These are phyloP conservation scores for Steromphala cineraria DNA, from an alignment of 2,888 invertebrate species.

Conservation along the genomic window DNA sequence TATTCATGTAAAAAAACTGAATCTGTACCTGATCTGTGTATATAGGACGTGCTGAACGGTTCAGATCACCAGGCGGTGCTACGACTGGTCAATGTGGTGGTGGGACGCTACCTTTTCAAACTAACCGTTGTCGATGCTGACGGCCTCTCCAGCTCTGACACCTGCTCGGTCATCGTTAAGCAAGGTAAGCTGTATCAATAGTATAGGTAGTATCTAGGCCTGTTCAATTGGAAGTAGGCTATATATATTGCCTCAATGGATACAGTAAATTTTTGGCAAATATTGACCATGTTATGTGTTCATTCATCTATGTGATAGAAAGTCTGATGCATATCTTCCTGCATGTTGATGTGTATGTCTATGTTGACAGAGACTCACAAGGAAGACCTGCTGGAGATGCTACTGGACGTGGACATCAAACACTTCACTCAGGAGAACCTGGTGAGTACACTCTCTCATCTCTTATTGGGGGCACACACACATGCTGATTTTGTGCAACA, in stretches of 20 bases:
- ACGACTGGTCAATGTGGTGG: conserved; percentile 88
- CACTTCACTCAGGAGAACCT: conserved; percentile 83
- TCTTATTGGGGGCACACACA: no score
- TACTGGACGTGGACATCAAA: conserved; percentile 85
- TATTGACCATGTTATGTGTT: not conserved
- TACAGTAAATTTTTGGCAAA: no score
- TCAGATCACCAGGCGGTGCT: conserved; percentile 87
- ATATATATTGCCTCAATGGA: no score
- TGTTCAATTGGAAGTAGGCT: no score
- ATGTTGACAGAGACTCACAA: conserved; percentile 82
- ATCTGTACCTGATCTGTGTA: no score
- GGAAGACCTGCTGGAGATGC: conserved; percentile 87
- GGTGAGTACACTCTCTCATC: conserved; percentile 60
- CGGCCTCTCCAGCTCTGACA: conserved; percentile 87
- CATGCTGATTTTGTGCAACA: no score
- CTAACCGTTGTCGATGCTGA: conserved; percentile 93
- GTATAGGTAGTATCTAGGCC: no score
- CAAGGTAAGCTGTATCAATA: conserved; percentile 75
- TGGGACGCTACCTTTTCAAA: conserved; percentile 91
- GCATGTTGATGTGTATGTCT: conserved; percentile 2
- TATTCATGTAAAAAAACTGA: no score
- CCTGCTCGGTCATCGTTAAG: conserved; percentile 89
- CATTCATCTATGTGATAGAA: not conserved
- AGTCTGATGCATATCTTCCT: no score
- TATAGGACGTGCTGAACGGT: conserved; percentile 78